A percentile compares a stretch with the other conserved stretches of the same genome.
Conservation (phyloP, 1,140 invertebrate genomes). For the Orussus abietinus region DNA sequence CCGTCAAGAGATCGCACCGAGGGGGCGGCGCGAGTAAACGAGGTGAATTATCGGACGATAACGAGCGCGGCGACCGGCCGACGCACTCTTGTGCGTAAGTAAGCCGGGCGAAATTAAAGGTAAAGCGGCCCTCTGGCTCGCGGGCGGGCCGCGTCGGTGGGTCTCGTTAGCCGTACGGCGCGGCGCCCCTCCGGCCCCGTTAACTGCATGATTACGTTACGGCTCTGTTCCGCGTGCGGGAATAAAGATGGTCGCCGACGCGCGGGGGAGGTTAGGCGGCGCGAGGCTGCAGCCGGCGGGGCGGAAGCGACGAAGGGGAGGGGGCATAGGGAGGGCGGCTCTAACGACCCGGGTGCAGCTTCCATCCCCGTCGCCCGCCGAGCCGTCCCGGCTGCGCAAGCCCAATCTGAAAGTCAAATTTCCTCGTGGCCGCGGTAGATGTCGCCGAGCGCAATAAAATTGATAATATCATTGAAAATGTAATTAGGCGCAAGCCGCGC, state of each 20-base stretch:
- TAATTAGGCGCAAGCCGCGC: conserved; percentile 38
- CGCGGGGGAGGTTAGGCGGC: neutral
- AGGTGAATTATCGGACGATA: no score
- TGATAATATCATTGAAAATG: conserved; percentile 49
- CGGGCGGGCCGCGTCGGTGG: no score
- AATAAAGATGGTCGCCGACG: neutral
- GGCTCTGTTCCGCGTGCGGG: conserved; percentile 15
- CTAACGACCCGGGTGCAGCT: conserved; percentile 41
- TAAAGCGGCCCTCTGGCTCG: no score
- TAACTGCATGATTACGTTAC: conserved; percentile 29
- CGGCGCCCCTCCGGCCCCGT: no score
- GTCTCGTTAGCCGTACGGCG: no score
- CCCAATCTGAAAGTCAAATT: conserved; percentile 51
- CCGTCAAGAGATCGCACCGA: no score
- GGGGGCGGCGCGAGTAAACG: no score
- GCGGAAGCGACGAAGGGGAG: neutral
- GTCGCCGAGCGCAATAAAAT: conserved; percentile 38
- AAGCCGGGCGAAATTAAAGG: no score
- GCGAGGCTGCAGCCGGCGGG: conserved; percentile 4
- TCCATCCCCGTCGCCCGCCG: conserved; percentile 12
- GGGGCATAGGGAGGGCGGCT: conserved; percentile 19
- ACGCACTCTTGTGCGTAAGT: no score
- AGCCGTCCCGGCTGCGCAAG: conserved; percentile 28
- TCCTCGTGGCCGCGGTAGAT: conserved; percentile 36
- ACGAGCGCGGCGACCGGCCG: no score